These are phyloP conservation scores for Cerceris ruficornis DNA, from an alignment of 2,888 invertebrate genomes.

Conservation along the genomic window DNA sequence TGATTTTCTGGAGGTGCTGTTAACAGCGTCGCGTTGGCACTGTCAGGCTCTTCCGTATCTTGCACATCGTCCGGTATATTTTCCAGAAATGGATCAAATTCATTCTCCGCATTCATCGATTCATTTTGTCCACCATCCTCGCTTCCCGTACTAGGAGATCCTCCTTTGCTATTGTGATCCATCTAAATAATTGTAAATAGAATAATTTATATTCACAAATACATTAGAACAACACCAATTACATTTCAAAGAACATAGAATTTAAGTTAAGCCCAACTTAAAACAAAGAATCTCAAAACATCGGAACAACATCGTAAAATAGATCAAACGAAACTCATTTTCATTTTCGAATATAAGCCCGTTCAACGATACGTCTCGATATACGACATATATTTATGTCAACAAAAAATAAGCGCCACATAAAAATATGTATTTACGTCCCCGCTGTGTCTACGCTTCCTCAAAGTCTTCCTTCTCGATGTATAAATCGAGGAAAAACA, in stretches of 20 bases:
- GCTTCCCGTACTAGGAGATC: slow-evolving; percentile 93
- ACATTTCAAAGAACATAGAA: too few species aligned
- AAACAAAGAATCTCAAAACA: neutral
- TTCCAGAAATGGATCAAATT: slow-evolving; percentile 84
- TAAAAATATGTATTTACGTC: slow-evolving; percentile 2
- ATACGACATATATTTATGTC: slow-evolving; percentile 32
- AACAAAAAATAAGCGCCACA: slow-evolving; percentile 32
- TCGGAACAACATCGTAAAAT: neutral
- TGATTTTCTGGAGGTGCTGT: slow-evolving; percentile 83
- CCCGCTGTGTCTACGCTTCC: neutral
- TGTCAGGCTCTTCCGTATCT: slow-evolving; percentile 84
- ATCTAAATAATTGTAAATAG: slow-evolving; percentile 64
- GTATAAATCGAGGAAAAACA: slow-evolving; percentile 16
- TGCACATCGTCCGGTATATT: slow-evolving; percentile 79
- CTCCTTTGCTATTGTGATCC: slow-evolving; percentile 81
- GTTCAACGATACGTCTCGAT: slow-evolving; percentile 1
- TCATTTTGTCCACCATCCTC: slow-evolving; percentile 88
- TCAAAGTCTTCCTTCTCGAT: neutral
- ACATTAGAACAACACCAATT: neutral
- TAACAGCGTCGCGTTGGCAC: slow-evolving; percentile 82
- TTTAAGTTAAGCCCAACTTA: neutral
- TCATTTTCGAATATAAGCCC: neutral
- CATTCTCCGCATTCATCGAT: slow-evolving; percentile 82
- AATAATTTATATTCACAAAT: neutral
- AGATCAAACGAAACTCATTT: neutral